Percentiles rank a stretch among this genome's conserved stretches.
These are phyloP conservation scores for Artibeus jamaicensis DNA, from an alignment of 2,797 vertebrate genomes.

Conservation along the genomic window DNA sequence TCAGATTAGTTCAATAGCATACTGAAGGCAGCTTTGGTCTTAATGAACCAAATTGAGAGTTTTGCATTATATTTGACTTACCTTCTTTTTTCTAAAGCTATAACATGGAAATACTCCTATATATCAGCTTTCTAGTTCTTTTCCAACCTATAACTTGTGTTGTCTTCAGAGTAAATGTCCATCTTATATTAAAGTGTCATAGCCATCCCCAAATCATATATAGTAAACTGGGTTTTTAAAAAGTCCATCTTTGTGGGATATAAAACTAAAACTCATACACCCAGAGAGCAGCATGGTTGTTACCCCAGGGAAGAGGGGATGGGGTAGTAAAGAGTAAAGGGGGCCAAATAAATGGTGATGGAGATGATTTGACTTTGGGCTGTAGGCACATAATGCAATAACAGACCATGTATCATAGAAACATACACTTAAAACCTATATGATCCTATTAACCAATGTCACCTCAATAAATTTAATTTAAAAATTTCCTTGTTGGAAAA, in stretches of 20 bases:
- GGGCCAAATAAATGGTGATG: too few species aligned
- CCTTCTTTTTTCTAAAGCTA: not conserved
- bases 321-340: not conserved
- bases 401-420: not conserved
- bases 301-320: not conserved
- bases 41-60: constrained; percentile 9
- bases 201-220: not conserved
- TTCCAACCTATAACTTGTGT: not conserved
- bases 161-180: constrained; percentile 12
- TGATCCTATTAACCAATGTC: not conserved
- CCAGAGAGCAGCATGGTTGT: not conserved
- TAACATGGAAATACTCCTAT: not conserved
- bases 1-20: not conserved
- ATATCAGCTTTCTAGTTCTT: not conserved
- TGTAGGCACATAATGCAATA: not conserved
- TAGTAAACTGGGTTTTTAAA: not conserved
- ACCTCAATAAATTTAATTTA: not conserved
- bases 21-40: not conserved
- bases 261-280: not conserved
- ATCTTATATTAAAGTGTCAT: not conserved
- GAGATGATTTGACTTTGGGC: not conserved
- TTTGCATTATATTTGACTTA: not conserved
- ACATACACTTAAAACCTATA: too few species aligned
- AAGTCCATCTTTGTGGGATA: not conserved
- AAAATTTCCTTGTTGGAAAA: not conserved